These are phyloP conservation scores for Hylyphantes graminicola DNA, from an alignment of 1,140 invertebrate genomes.

Conservation along the genomic window DNA sequence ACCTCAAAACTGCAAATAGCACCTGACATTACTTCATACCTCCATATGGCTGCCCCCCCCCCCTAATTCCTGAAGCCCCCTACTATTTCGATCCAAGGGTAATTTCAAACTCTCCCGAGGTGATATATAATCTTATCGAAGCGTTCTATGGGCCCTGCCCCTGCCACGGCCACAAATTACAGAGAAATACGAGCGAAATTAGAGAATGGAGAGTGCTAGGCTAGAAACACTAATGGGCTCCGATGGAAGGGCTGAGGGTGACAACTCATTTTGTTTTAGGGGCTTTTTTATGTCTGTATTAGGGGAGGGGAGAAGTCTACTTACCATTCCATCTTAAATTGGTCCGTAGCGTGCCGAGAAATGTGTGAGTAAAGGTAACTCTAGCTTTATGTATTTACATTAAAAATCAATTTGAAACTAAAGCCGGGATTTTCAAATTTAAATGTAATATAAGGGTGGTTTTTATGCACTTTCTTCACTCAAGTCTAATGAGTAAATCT, in stretches of 20 bases:
- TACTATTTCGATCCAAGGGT: constrained; percentile 24
- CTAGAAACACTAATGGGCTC: constrained; percentile 43
- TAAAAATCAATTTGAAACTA: too few species aligned
- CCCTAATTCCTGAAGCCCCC: constrained; percentile 23
- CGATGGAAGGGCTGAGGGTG: constrained; percentile 31
- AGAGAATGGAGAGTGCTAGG: constrained; percentile 5
- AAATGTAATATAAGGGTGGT: too few species aligned
- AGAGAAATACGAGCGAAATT: constrained; percentile 52
- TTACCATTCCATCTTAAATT: too few species aligned
- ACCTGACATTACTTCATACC: constrained; percentile 46
- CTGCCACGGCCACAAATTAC: constrained; percentile 42
- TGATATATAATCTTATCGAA: constrained; percentile 50
- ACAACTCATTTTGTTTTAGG: constrained; percentile 40
- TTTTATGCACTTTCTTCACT: too few species aligned
- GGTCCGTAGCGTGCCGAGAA: too few species aligned
- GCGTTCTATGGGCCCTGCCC: not conserved
- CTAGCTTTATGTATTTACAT: too few species aligned
- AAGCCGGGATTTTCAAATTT: too few species aligned
- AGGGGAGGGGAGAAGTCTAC: not conserved
- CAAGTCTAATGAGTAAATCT: too few species aligned
- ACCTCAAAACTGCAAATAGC: constrained; percentile 26
- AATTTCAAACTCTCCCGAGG: constrained; percentile 34
- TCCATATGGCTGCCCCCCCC: constrained; percentile 24
- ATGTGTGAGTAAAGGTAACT: too few species aligned
- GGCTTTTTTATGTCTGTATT: not conserved